These are phyloP conservation scores for Elachura formosa DNA, from an alignment of 2,113 vertebrate genomes.

Conservation along the genomic window DNA sequence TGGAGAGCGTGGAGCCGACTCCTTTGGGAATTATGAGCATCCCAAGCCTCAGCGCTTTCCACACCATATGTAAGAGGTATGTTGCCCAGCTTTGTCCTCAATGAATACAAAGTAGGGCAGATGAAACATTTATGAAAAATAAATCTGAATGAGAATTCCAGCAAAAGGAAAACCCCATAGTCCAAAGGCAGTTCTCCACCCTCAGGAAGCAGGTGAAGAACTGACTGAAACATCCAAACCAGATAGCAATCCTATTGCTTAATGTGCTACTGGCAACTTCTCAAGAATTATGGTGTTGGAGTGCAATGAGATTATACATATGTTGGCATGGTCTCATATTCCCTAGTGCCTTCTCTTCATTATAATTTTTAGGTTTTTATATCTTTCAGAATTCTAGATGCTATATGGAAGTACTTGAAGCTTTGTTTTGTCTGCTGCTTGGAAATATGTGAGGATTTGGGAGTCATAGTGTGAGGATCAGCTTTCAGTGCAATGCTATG, in stretches of 20 bases:
- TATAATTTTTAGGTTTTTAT: not conserved
- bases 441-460: not conserved
- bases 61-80: conserved; percentile 40
- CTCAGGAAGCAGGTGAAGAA: conserved; percentile 27
- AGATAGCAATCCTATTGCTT: not conserved
- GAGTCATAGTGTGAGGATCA: not conserved
- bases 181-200: not conserved
- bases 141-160: conserved; percentile 2
- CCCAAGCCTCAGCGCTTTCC: conserved; percentile 1
- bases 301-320: not conserved
- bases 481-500: not conserved
- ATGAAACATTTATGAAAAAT: conserved; percentile 23
- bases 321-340: not conserved
- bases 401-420: not conserved
- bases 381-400: not conserved
- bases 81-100: conserved; percentile 23
- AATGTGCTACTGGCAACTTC: not conserved
- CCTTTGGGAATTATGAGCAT: not conserved
- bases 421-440: not conserved
- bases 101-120: not conserved
- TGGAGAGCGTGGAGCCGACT: not conserved
- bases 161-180: not conserved
- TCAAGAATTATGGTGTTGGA: not conserved
- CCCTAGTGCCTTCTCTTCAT: not conserved
- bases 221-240: not conserved